phyloP scores from a whole-genome alignment of 2,113 vertebrate species.

The Pontoporia blainvillei region DNA sequence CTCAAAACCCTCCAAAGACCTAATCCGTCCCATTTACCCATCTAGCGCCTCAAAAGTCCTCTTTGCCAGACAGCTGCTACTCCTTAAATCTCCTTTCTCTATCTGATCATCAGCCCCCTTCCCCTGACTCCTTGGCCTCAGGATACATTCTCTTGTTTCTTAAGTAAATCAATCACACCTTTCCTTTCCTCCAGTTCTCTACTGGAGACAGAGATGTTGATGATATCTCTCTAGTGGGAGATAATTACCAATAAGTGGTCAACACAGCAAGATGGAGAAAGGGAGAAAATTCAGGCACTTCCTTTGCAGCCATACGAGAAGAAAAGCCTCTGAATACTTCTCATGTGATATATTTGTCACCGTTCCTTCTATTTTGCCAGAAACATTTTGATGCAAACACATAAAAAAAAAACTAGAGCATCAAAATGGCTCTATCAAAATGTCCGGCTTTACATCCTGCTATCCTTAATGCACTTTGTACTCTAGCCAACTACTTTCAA shows the following conservation, averaged over 20 bases:
- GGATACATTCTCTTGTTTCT: neutral
- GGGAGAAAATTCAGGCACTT: neutral
- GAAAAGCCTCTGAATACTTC: neutral
- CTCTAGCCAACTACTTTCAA: neutral
- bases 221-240: neutral
- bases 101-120: neutral
- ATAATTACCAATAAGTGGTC: neutral
- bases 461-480: constrained; percentile 1
- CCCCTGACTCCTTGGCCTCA: neutral
- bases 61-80: neutral
- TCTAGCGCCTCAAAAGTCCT: neutral
- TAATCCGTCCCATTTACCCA: neutral
- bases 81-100: neutral
- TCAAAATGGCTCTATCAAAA: neutral
- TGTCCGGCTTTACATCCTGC: neutral
- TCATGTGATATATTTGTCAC: neutral
- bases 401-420: neutral
- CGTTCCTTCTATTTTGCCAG: neutral
- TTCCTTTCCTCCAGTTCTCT: neutral
- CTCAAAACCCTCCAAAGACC: neutral
- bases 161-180: neutral
- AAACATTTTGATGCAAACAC: neutral
- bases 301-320: neutral
- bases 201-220: neutral
- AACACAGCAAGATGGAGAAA: neutral